A percentile compares a stretch with the other conserved stretches of the same genome.
Evolutionary conservation across 2,888 invertebrate species (phyloP).

Genomic region (Anorthoa munda): DNA sequence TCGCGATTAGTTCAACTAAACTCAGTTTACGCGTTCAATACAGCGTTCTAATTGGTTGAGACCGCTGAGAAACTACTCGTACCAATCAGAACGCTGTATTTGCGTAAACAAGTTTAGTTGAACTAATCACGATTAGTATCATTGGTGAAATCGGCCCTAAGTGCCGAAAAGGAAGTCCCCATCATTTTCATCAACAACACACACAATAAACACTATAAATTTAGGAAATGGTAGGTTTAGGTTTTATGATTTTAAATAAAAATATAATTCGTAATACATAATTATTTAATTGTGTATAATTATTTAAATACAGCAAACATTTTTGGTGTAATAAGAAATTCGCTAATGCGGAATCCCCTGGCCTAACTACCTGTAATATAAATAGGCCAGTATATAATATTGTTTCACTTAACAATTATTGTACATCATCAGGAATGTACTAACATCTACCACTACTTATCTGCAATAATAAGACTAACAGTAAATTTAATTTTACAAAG

Average conservation of each 20-base stretch:
- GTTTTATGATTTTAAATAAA: constrained; percentile 65
- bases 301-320: constrained; percentile 88
- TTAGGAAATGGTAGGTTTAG: not conserved
- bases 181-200: too few relatives aligned
- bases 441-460: constrained; percentile 82
- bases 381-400: constrained; percentile 78
- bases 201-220: too few relatives aligned
- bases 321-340: constrained; percentile 89
- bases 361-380: constrained; percentile 74
- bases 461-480: constrained; percentile 72
- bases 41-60: too few relatives aligned
- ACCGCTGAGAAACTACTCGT: too few relatives aligned
- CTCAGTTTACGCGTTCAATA: too few relatives aligned
- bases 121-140: too few relatives aligned
- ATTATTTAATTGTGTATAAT: constrained; percentile 87
- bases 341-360: constrained; percentile 79
- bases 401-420: constrained; percentile 79
- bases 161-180: too few relatives aligned
- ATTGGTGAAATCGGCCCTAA: too few relatives aligned
- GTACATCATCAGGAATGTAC: constrained; percentile 90
- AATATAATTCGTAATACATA: constrained; percentile 77
- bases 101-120: too few relatives aligned
- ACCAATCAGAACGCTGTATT: too few relatives aligned
- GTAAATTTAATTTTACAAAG: constrained; percentile 74
- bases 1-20: too few relatives aligned